Evolutionary conservation across 2,888 invertebrate species (phyloP), one percentile per base, ranked within the genome.

Genomic region (Euphydryas editha): DNA sequence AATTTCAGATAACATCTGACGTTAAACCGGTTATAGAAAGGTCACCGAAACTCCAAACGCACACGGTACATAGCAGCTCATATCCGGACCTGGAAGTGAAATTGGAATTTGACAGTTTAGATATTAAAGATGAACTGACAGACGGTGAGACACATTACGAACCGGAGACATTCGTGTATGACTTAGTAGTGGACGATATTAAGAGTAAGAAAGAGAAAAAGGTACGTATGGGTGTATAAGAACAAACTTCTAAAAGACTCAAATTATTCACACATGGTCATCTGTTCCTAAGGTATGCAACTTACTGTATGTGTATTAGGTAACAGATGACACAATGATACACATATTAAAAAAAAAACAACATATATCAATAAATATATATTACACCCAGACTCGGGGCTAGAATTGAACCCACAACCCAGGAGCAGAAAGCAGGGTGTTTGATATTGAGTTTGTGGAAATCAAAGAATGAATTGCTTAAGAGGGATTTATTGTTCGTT

Each of bases 81-180:
- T 73, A 65, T 49, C 74, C 73, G 0, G 68, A 69, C 15, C 46
- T 51, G 49, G 2, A 73, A 49, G 69, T 72, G 8, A 57, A 76
- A 17, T 59, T 63, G 6, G 72, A 73, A 42, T 5, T 18, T 0
- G 62, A 62, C 0, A 78, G 77, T 8, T 2, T 70, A 1, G 58
- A 73, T 6, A 67, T 81, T 0, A 79, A 80, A 67, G 62, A 42
- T 0, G 82, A 81, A 51, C 18, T 24, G 1, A 17, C 57, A 0
- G 73, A 73, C 8, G 66, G 62, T 4, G 67, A 75, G 1, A 80
- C 79, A 0, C 85, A 88, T 44, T 79, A 75, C 7, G 88, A 88
- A 24, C 85, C 86, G 0, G 84, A 84, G 69, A 81, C 86, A 0
- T 87, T 89, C 68, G 87, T 81, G 0, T 80, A 83, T 2, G 77